Conservation (phyloP, 2,113 vertebrate genomes). For the Tragelaphus imberbis region DNA sequence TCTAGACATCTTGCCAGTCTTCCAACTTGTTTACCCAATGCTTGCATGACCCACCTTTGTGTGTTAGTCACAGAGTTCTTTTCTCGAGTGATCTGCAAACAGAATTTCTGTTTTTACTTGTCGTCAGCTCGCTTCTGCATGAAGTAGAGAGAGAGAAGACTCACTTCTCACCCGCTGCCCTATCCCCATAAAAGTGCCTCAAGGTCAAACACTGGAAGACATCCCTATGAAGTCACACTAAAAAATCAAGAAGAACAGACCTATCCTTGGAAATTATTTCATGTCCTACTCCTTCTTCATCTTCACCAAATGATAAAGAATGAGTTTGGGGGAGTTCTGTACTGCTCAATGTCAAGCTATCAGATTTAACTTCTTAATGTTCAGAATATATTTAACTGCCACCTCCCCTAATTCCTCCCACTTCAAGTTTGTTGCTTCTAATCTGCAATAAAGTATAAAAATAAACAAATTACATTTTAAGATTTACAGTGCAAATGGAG, state of each 20-base stretch:
- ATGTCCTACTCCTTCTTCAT: not conserved
- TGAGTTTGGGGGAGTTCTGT: not conserved
- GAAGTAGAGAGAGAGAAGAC: not conserved
- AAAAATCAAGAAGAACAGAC: not conserved
- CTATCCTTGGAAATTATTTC: not conserved
- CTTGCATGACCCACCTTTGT: not conserved
- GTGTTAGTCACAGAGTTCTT: not conserved
- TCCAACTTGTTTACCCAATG: not conserved
- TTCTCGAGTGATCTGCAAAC: not conserved
- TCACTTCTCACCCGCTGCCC: rapidly evolving
- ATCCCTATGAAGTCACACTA: not conserved
- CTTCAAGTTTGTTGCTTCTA: rapidly evolving
- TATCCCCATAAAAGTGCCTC: not conserved
- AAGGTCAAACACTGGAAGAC: not conserved
- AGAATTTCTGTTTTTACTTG: not conserved
- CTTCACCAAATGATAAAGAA: not conserved
- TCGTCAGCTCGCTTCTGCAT: not conserved
- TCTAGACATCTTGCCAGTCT: not conserved
- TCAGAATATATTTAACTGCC: not conserved
- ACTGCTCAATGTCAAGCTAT: not conserved
- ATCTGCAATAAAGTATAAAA: not conserved
- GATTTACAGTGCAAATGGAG: not conserved
- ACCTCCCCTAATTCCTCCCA: not conserved
- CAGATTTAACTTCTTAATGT: not conserved
- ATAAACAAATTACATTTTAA: not conserved